Conservation (phyloP, 2,888 invertebrate genomes). For the Scaptomyza flava region DNA sequence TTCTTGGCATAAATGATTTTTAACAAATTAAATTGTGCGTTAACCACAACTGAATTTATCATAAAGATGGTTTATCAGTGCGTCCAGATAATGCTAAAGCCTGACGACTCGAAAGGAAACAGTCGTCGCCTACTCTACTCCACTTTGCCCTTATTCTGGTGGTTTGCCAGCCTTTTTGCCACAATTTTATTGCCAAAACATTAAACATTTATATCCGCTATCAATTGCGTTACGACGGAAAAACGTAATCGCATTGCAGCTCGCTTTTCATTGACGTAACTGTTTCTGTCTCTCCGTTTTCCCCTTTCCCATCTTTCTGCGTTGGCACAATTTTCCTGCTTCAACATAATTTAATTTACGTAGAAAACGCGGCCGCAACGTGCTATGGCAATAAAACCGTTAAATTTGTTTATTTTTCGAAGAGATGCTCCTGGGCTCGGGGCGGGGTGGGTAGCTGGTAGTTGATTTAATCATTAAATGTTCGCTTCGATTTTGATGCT, state of each 20-base stretch:
- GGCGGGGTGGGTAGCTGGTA: not conserved
- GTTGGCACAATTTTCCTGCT: slow-evolving; percentile 57
- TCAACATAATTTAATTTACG: slow-evolving; percentile 78
- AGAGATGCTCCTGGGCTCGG: slow-evolving; percentile 16
- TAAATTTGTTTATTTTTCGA: slow-evolving; percentile 76
- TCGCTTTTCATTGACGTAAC: slow-evolving; percentile 7
- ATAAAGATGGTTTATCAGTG: slow-evolving; percentile 74
- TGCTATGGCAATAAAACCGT: slow-evolving; percentile 76
- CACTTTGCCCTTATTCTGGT: slow-evolving; percentile 7
- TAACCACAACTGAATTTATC: slow-evolving; percentile 76
- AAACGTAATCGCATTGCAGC: slow-evolving; percentile 74
- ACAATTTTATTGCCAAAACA: slow-evolving; percentile 78
- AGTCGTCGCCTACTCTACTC: not conserved
- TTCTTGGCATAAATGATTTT: slow-evolving; percentile 60
- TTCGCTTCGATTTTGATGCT: slow-evolving; percentile 59
- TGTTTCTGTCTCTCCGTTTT: not conserved
- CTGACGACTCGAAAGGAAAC: slow-evolving; percentile 1
- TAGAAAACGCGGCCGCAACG: slow-evolving; percentile 67
- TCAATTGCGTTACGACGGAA: slow-evolving; percentile 70
- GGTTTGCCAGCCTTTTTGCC: slow-evolving; percentile 55
- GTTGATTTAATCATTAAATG: slow-evolving; percentile 34
- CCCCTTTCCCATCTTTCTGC: not conserved
- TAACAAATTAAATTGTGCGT: slow-evolving; percentile 78
- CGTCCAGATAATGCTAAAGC: slow-evolving; percentile 22
- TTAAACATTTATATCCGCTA: slow-evolving; percentile 80